Evolutionary conservation across 2,113 vertebrate species (phyloP).

Genomic region (Chaetops frenatus): DNA sequence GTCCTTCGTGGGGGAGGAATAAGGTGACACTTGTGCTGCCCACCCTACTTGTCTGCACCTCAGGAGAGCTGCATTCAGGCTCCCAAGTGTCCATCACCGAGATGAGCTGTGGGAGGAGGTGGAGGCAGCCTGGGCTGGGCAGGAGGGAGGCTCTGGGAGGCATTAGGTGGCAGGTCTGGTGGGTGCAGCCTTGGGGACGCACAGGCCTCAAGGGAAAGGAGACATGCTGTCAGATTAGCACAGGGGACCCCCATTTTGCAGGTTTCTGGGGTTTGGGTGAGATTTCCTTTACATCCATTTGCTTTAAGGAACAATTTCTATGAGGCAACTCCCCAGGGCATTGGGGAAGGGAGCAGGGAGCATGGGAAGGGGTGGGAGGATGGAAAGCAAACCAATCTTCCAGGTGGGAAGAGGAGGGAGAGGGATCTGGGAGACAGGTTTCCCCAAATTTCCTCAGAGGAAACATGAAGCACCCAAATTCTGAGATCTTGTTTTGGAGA

Average conservation of each 20-base stretch:
- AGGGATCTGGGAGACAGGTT: neutral
- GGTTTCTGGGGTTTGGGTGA: neutral
- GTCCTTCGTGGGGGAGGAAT: neutral
- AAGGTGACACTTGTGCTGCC: neutral
- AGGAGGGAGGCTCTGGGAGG: neutral
- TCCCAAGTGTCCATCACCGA: neutral
- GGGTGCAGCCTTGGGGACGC: neutral
- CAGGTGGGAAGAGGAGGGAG: neutral
- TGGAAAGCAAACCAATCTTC: neutral
- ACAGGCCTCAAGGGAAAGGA: neutral
- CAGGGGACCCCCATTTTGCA: rapidly evolving
- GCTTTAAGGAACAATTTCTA: neutral
- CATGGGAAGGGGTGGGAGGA: too few relatives aligned
- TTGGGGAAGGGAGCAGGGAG: neutral
- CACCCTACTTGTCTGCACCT: neutral
- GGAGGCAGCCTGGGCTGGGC: neutral
- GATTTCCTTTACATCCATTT: neutral
- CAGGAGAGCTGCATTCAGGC: neutral
- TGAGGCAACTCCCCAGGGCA: neutral
- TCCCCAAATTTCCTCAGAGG: neutral
- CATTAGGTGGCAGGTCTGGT: neutral
- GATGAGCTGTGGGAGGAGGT: neutral
- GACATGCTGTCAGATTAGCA: neutral
- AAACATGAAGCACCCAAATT: neutral
- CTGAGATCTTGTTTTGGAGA: neutral